These are phyloP conservation scores for Zaprionus inermis DNA, from an alignment of 1,140 invertebrate genomes.

Conservation along the genomic window DNA sequence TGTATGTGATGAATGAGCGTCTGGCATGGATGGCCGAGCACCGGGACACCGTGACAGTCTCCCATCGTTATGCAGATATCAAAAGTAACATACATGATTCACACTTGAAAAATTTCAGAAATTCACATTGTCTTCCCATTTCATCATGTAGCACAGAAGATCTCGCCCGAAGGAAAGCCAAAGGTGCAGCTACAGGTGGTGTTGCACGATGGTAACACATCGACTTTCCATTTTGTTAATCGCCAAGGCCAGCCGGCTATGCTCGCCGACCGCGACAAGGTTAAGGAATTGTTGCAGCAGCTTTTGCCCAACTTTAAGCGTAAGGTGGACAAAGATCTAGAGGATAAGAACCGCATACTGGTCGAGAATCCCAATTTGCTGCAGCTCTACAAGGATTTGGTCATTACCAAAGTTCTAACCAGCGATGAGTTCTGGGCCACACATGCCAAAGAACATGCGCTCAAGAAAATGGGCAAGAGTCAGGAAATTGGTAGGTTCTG, in stretches of 20 bases:
- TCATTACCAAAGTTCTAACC: conserved; percentile 96
- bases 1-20: conserved; percentile 98
- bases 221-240: conserved; percentile 99
- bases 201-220: conserved; percentile 95
- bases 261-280: conserved; percentile 94
- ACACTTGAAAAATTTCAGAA: not conserved
- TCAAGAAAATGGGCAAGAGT: conserved; percentile 88
- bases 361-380: conserved; percentile 92
- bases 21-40: conserved; percentile 98
- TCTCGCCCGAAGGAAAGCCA: conserved; percentile 98
- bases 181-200: conserved; percentile 99
- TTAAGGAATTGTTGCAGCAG: conserved; percentile 96
- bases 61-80: conserved; percentile 97
- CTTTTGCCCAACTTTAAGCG: conserved; percentile 97
- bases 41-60: conserved; percentile 94
- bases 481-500: conserved; percentile 91
- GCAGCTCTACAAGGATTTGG: conserved; percentile 96
- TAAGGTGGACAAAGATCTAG: conserved; percentile 96
- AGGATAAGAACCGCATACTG: conserved; percentile 94
- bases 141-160: conserved; percentile 95
- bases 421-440: conserved; percentile 98
- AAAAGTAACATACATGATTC: conserved; percentile 88
- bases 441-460: conserved; percentile 91
- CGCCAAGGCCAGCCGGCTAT: conserved; percentile 92
- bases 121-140: conserved; percentile 1